phyloP scores from a whole-genome alignment of 2,113 vertebrate species.

The Ophthalmolycus amberensis region DNA sequence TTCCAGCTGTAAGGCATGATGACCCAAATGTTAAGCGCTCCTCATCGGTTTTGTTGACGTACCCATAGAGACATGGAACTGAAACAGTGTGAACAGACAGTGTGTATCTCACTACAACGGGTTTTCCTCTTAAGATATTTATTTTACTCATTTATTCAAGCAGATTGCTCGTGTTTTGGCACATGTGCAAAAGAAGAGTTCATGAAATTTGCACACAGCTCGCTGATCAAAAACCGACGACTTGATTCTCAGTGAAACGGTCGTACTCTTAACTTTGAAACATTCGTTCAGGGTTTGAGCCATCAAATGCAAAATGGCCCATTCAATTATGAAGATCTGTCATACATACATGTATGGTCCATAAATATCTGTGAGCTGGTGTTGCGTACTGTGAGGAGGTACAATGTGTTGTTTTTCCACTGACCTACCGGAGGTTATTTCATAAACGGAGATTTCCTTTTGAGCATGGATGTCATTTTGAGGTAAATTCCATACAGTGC shows the following conservation, averaged over 20 bases:
- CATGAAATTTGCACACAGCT: neutral
- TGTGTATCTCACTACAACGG: neutral
- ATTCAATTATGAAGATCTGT: no score
- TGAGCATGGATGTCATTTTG: no score
- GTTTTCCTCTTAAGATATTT: neutral
- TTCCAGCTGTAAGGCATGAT: neutral
- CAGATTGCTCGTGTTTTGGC: neutral
- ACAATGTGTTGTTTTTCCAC: no score
- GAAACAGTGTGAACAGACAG: neutral
- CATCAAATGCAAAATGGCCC: no score
- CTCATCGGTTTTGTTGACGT: slow-evolving; percentile 18
- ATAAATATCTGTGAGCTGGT: neutral
- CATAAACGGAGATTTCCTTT: no score
- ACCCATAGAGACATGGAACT: neutral
- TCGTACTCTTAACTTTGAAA: neutral
- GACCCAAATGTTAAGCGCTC: slow-evolving; percentile 20
- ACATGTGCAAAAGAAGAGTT: neutral
- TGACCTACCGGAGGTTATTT: no score
- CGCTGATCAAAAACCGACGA: neutral
- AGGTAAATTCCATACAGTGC: no score
- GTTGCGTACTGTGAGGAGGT: no score
- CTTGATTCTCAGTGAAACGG: neutral
- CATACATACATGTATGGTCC: neutral
- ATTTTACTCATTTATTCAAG: neutral
- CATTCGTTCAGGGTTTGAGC: neutral